A percentile compares a stretch with the other conserved stretches of the same genome.
Evolutionary conservation across 2,113 vertebrate species (phyloP).

Genomic region (Coptodon bakossiorum): DNA sequence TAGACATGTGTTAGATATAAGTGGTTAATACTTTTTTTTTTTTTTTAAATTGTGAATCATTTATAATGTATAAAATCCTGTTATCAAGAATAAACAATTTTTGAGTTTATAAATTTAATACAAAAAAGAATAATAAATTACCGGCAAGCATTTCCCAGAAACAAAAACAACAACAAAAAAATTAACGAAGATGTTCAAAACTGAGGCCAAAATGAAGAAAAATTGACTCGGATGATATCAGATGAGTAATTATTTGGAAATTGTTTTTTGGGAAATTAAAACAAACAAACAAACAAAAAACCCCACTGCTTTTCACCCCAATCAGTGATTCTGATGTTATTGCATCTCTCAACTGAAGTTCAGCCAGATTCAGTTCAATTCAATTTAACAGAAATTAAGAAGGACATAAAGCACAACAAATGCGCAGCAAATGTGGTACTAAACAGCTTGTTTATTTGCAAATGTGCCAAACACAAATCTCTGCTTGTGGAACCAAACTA

Average conservation of each 20-base stretch:
- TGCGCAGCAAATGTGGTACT: background rate
- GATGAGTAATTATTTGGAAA: background rate
- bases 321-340: background rate
- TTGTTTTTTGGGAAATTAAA: background rate
- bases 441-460: background rate
- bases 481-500: background rate
- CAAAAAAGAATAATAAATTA: background rate
- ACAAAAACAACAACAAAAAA: background rate
- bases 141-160: background rate
- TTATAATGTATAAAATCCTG: background rate
- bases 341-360: background rate
- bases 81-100: background rate
- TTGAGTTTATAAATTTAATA: fast-evolving
- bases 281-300: background rate
- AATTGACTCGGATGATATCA: background rate
- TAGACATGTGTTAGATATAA: background rate
- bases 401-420: background rate
- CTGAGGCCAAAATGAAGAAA: background rate
- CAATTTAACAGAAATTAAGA: background rate
- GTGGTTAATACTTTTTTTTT: background rate
- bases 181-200: background rate
- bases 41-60: background rate
- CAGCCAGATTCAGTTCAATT: background rate
- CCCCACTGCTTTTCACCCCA: background rate
- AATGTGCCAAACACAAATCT: background rate